phyloP scores from a whole-genome alignment of 2,797 vertebrate species.

The Trematomus bernacchii region DNA sequence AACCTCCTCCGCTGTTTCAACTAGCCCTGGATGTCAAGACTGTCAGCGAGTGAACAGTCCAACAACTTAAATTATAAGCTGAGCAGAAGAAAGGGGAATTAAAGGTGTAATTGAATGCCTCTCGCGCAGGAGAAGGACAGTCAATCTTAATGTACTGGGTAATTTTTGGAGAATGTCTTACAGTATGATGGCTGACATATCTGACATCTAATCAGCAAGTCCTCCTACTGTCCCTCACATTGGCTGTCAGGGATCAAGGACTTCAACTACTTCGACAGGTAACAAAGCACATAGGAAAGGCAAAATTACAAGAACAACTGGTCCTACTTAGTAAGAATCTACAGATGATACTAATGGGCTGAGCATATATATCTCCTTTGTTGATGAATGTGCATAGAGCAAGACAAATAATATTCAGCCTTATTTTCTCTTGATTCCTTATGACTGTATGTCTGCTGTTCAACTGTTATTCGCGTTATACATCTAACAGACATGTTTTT shows the following conservation, averaged over 20 bases:
- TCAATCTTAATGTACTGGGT: conserved; percentile 23
- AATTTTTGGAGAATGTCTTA: conserved; percentile 37
- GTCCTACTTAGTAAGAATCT: background rate
- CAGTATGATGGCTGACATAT: conserved; percentile 30
- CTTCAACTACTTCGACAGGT: conserved; percentile 5
- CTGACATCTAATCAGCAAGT: conserved; percentile 52
- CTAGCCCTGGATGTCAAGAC: background rate
- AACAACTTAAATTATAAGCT: conserved; percentile 20
- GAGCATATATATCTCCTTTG: background rate
- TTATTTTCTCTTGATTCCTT: background rate
- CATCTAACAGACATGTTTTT: background rate
- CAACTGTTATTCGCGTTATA: background rate
- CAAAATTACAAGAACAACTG: background rate
- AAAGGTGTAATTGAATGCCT: conserved; percentile 22
- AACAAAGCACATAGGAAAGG: background rate
- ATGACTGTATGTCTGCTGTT: background rate
- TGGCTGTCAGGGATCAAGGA: conserved; percentile 23
- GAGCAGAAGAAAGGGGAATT: conserved; percentile 6
- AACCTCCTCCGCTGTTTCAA: conserved; percentile 4
- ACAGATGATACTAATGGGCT: background rate
- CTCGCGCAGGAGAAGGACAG: conserved; percentile 7
- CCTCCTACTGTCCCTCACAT: conserved; percentile 17
- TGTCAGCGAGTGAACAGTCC: conserved; percentile 12
- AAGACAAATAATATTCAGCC: background rate
- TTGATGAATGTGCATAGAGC: background rate